Base-by-base conservation (phyloP, 2,113 vertebrate genomes). In the Dromas ardeola region DNA sequence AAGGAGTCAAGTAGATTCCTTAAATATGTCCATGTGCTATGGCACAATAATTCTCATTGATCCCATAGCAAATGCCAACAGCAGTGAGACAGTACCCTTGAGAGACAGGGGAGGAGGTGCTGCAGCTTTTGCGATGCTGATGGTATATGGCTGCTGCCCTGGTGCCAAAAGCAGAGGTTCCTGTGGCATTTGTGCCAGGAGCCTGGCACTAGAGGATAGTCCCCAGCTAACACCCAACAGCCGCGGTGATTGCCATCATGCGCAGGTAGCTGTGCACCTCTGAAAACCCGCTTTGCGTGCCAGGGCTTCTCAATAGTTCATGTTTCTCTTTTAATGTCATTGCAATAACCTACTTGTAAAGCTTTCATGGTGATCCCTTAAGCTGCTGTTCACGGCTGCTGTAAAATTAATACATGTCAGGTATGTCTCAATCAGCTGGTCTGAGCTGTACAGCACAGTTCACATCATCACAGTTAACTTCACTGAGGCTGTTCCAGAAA, bases 131-230 rank as follows among this genome's bases (percentile, higher is more conserved):
- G 20, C 11, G 13, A 8, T 53, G 40, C 27, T 61, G 55, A 19
- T 36, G 30, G 12, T 49, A 4, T 13, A 5, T 8, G 13, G 14
- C 59, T 81, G 18, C 30, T 77, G 73, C 23, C 42, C 58, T 71
- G 7, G 11, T 25, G n/a, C 30, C 52, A 82, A 71, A 43, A 71
- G 34, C 45, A 79, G 52, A 90, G 27, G 12, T 36, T 71, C 15
- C 3, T 2, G 7, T 14, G 22, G 26, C 34, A 53, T 13, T 40
- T 0, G 0, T 27, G 58, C 58, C 49, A 58, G 49, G 4, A 74
- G 9, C 34, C 42, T 77, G 53, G 27, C 36, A 17, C 21, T 19
- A 62, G 56, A 38, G 29, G 38, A 26, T 4, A 55, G 43, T 5
- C 38, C 27, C 9, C 36, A 43, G 11, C 63, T 78, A 70, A 65